Evolutionary conservation across 1,140 invertebrate species (phyloP), one percentile per base, ranked within the genome.

Genomic region (Euura lappo): DNA sequence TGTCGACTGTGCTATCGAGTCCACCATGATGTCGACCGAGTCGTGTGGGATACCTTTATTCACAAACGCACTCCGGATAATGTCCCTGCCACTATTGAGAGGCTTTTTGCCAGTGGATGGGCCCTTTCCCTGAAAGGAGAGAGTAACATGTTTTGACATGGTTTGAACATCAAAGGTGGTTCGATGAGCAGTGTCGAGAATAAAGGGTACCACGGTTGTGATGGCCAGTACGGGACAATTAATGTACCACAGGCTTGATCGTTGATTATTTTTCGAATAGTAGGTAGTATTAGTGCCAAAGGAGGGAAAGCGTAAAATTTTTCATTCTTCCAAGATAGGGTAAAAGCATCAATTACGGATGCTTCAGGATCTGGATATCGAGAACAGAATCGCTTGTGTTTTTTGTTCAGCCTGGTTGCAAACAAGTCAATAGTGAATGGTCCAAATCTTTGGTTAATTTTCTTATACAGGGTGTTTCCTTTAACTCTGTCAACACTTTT

Each of bases 1-100:
- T 1, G 82, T 81, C 10, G 76, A 78, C 6, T 75, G 43, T 10
- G 79, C 65, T 13, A 84, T 42, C 2, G 82, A 84, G 2, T 73
- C 70, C 11, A 84, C 7, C 4, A 74, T 71, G 6, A 73, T 6
- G 47, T 72, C 51, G 43, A 76, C n/a, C 10, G 76, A 68, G 13
- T 70, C 11, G 67, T 73, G 67, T 74, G 73, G 8, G 75, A 60
- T 11, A 60, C 51, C 66, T 73, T 72, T 10, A 6, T 70, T 51
- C 43, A 44, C 47, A 74, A 76, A 11, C 47, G 73, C 68, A 72
- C 28, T 28, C 47, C 76, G 65, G 76, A 79, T 71, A 77, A 74
- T 64, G 46, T 71, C 65, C 71, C 76, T 68, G 71, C 76, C 44
- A 76, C 74, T 66, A 77, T 71, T 44, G 72, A 72, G 74, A 77